Conservation (phyloP, 2,888 invertebrate genomes). For the Sarcophaga rosellei region DNA sequence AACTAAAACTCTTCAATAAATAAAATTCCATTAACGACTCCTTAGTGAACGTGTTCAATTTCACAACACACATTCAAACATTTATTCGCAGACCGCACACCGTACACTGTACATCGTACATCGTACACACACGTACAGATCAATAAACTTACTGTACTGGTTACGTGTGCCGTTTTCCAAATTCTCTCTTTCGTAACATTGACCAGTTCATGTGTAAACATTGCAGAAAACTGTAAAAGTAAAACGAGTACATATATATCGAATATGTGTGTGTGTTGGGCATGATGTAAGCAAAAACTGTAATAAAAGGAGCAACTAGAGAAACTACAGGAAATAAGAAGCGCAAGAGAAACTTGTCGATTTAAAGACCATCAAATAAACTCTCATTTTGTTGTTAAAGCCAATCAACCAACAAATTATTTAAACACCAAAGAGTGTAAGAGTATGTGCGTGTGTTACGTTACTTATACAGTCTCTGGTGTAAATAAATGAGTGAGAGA, state of each 20-base stretch:
- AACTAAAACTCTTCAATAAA: slow-evolving; percentile 9
- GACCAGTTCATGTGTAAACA: not conserved
- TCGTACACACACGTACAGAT: not conserved
- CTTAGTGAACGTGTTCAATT: not conserved
- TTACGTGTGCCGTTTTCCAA: not conserved
- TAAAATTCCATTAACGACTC: slow-evolving; percentile 8
- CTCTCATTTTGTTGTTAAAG: not conserved
- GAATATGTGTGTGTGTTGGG: not conserved
- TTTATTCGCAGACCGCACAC: not conserved
- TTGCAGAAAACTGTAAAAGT: not conserved
- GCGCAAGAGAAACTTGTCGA: not conserved
- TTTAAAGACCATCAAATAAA: not conserved
- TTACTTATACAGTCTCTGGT: too few species aligned
- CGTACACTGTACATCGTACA: not conserved
- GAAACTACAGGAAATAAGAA: not conserved
- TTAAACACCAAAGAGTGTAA: not conserved
- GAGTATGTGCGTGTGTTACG: not conserved
- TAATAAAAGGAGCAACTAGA: too few species aligned
- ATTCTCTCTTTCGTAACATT: not conserved
- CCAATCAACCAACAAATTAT: slow-evolving; percentile 42
- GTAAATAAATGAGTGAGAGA: not conserved
- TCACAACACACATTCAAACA: not conserved
- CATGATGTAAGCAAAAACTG: not conserved
- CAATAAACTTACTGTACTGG: not conserved
- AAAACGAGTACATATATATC: not conserved